Conservation (phyloP, 2,113 vertebrate species). For the Gallinago media region DNA sequence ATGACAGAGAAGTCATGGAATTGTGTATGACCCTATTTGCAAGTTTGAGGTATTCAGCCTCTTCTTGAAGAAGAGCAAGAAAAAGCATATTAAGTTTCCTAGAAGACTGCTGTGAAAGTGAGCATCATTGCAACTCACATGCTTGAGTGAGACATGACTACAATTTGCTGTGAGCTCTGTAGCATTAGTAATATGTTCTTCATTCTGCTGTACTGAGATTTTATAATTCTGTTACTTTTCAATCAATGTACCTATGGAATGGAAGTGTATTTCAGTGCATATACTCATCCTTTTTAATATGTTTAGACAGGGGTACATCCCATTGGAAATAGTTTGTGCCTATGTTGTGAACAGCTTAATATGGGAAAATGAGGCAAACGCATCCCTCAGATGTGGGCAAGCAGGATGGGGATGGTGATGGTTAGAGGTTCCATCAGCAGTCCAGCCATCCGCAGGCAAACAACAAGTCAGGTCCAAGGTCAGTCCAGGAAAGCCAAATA, state of each 20-base stretch:
- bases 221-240: conserved; percentile 6
- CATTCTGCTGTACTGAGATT: neutral
- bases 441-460: neutral
- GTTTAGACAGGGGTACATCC: neutral
- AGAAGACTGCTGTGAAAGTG: neutral
- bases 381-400: neutral
- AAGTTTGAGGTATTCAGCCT: neutral
- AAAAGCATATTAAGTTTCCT: neutral
- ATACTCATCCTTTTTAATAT: neutral
- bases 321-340: neutral
- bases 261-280: neutral
- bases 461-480: neutral
- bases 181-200: conserved; percentile 3
- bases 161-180: neutral
- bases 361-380: neutral
- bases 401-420: neutral
- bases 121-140: neutral
- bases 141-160: neutral
- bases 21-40: neutral
- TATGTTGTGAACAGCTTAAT: neutral
- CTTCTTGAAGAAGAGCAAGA: neutral
- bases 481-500: neutral
- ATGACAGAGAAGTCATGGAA: neutral
- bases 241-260: neutral
- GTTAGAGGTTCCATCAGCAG: neutral